These are phyloP conservation scores for Pempheris klunzingeri DNA, from an alignment of 2,797 vertebrate species.

Conservation along the genomic window DNA sequence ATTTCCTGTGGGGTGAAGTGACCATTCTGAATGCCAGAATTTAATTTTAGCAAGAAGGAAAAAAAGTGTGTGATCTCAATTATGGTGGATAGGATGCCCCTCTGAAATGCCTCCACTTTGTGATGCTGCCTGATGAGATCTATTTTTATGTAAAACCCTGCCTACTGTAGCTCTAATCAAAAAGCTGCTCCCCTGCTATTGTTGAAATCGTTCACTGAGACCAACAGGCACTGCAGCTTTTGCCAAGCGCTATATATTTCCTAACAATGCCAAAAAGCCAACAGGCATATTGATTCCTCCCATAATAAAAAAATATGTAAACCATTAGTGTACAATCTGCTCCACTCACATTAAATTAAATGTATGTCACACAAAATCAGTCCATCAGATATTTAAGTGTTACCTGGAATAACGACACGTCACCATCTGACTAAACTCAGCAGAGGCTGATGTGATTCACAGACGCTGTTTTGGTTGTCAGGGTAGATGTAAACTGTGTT, in stretches of 20 bases:
- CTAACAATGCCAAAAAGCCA: constrained; percentile 22
- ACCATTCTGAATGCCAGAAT: constrained; percentile 51
- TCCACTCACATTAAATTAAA: constrained; percentile 42
- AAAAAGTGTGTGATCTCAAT: constrained; percentile 51
- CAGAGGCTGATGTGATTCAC: constrained; percentile 15
- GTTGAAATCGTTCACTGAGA: constrained; percentile 32
- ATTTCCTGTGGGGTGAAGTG: constrained; percentile 63
- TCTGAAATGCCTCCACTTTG: constrained; percentile 33
- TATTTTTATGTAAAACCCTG: constrained; percentile 42
- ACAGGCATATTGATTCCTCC: constrained; percentile 14
- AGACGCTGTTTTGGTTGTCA: constrained; percentile 32
- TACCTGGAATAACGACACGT: constrained; percentile 35
- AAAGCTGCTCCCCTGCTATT: constrained; percentile 12
- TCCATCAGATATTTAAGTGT: constrained; percentile 15
- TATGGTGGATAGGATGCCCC: constrained; percentile 29
- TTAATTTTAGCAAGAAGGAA: constrained; percentile 50
- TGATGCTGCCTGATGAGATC: constrained; percentile 33
- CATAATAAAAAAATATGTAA: constrained; percentile 38
- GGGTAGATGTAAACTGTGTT: constrained; percentile 10
- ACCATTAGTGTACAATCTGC: constrained; percentile 36
- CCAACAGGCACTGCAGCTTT: neutral
- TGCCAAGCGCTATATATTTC: constrained; percentile 5
- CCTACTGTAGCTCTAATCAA: constrained; percentile 38
- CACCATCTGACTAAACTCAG: constrained; percentile 34
- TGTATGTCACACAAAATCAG: constrained; percentile 32